Conservation (phyloP, 2,888 invertebrate species). For the Nomada lathburiana region DNA sequence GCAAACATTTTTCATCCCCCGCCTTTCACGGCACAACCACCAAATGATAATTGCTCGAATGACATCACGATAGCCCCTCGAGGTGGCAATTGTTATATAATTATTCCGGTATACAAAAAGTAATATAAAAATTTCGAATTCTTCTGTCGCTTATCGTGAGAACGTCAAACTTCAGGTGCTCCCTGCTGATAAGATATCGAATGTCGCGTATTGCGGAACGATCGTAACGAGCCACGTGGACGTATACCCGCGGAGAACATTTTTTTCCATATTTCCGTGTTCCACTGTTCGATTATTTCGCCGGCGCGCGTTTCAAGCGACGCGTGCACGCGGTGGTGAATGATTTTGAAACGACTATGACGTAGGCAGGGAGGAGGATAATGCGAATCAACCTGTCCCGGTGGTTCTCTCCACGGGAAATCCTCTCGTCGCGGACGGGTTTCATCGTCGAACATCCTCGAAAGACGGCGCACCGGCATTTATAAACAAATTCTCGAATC, state of each 20-base stretch:
- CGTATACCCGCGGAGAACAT: background rate
- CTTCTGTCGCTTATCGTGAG: background rate
- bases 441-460: constrained; percentile 59
- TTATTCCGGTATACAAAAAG: background rate
- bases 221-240: background rate
- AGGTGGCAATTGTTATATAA: background rate
- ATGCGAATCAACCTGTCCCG: constrained; percentile 63
- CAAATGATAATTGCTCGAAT: constrained; percentile 39
- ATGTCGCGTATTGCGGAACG: constrained; percentile 1
- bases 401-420: constrained; percentile 36
- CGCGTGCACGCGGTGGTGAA: background rate
- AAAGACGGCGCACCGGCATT: constrained; percentile 71
- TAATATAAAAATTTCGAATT: background rate
- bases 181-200: constrained; percentile 11
- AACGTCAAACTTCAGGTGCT: background rate
- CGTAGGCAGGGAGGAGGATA: constrained; percentile 24
- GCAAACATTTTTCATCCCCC: constrained; percentile 67
- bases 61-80: background rate
- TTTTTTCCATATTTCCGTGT: background rate
- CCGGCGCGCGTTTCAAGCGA: background rate
- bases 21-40: constrained; percentile 14
- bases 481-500: constrained; percentile 83
- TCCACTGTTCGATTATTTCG: background rate
- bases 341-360: constrained; percentile 55
- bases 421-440: constrained; percentile 48